Conservation (phyloP, 2,113 vertebrate genomes). For the Brachypteracias leptosomus region DNA sequence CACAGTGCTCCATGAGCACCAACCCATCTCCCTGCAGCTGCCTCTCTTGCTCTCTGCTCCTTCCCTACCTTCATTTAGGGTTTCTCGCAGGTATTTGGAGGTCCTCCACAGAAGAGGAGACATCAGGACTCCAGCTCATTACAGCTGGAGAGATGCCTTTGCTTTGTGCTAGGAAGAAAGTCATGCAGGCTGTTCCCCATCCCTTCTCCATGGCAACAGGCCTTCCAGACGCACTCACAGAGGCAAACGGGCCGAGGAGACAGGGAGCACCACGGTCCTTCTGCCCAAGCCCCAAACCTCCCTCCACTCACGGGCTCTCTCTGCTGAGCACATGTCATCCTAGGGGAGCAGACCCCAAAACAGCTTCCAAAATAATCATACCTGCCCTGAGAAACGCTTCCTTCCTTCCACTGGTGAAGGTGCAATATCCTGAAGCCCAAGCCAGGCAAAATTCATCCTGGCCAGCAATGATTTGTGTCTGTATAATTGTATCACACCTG, state of each 20-base stretch:
- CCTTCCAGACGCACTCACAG: neutral
- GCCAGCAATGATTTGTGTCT: neutral
- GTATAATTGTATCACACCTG: neutral
- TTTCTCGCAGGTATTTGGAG: neutral
- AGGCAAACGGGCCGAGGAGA: neutral
- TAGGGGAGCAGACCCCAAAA: neutral
- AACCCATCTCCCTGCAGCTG: neutral
- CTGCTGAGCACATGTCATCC: neutral
- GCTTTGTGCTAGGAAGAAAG: neutral
- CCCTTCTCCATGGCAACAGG: slow-evolving; percentile 65
- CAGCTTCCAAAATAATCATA: neutral
- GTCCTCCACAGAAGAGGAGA: neutral
- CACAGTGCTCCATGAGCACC: neutral
- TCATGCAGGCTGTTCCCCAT: slow-evolving; percentile 40
- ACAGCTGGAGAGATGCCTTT: slow-evolving; percentile 1
- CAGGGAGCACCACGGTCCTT: neutral
- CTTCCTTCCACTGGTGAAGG: neutral
- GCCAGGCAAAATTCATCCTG: neutral
- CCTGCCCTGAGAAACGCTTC: neutral
- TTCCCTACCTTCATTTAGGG: neutral
- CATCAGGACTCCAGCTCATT: neutral
- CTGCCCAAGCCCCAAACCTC: neutral
- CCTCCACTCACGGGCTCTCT: neutral
- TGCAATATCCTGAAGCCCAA: neutral
- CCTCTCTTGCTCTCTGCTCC: neutral